Evolutionary conservation across 2,888 invertebrate genomes (phyloP), one percentile per base, ranked within the genome.

Genomic region (Baronia brevicornis): DNA sequence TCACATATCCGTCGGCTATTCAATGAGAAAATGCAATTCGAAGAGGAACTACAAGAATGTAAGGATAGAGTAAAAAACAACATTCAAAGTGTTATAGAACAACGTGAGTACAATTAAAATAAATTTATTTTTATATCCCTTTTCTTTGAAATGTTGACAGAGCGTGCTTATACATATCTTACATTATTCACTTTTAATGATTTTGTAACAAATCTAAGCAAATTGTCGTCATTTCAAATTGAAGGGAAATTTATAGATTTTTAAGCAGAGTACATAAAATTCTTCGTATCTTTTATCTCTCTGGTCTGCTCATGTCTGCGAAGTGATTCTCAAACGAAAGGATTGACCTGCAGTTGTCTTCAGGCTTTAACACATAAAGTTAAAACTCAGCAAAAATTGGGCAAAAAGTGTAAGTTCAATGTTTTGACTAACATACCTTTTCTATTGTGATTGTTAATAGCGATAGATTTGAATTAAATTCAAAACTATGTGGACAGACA

Each of bases 1-100:
- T 92, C 96, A 0, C 97, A 97, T 60, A 93, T 97, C 4, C 88
- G 97, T 5, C 87, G 96, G 28, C 79, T 97, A 21, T 88, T 94
- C 28, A 89, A 86, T 46, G 97, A 97, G 61, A 97, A 96, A 75
- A 87, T 89, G 38, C 90, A 91, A 41, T 90, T 91, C 51, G 96
- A 97, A 66, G 96, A 96, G 44, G 97, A 97, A 63, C 75, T 97
- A 30, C 90, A 91, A 37, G 91, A 91, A 54, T 94, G 94, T 33
- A 93, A 90, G 60, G 94, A 96, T 53, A 88, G 91, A 48, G 90
- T 94, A 73, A 91, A 93, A 60, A 92, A 90, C 41, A 87, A 93
- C 51, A 93, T 97, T 87, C 92, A 94, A 60, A 91, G 88, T 52
- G 91, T 97, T 50, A 87, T 95, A 26, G 88, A 92, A 46, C 96